A percentile compares a stretch with the other conserved stretches of the same genome.
phyloP scores from a whole-genome alignment of 2,113 vertebrate genomes.

The Proteles cristata region DNA sequence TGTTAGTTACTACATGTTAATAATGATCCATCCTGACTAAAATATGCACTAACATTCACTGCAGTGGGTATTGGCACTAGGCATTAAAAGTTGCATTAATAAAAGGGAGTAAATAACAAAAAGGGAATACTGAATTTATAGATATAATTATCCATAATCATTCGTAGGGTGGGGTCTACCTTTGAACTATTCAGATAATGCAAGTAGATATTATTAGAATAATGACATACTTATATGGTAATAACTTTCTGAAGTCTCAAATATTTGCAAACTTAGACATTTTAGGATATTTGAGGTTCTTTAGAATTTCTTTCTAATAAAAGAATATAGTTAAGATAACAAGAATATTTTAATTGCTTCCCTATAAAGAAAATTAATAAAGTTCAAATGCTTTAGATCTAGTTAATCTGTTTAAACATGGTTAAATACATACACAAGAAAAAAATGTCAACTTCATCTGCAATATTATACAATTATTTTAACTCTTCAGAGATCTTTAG shows the following conservation, averaged over 20 bases:
- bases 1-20: not conserved
- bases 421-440: not conserved
- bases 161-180: not conserved
- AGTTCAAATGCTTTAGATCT: not conserved
- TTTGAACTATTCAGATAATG: not conserved
- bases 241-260: not conserved
- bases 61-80: not conserved
- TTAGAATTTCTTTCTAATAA: not conserved
- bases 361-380: not conserved
- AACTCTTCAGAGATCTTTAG: conserved; percentile 8
- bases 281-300: not conserved
- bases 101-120: not conserved
- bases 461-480: not conserved
- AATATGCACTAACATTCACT: not conserved
- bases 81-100: not conserved
- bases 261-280: not conserved
- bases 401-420: not conserved
- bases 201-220: not conserved
- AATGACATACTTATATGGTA: not conserved
- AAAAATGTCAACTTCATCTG: not conserved
- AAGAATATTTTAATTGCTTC: not conserved
- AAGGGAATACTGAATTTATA: not conserved
- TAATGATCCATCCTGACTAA: not conserved
- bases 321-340: not conserved
- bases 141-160: not conserved